Evolutionary conservation across 1,140 invertebrate genomes (phyloP).

Genomic region (Anastrepha ludens): DNA sequence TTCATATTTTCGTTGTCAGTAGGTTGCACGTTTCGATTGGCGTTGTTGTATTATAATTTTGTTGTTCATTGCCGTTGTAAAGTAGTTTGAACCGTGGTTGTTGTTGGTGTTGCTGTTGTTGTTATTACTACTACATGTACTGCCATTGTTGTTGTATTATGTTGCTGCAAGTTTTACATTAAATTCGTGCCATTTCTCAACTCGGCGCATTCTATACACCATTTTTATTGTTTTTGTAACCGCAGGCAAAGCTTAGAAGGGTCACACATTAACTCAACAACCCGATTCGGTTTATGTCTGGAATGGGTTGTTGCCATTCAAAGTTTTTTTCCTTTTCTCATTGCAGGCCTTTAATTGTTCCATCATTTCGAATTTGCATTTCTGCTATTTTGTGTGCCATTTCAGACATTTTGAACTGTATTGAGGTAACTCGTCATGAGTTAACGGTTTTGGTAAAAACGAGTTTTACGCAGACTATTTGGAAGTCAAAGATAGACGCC

Average conservation of each 20-base stretch:
- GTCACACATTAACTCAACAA: neutral
- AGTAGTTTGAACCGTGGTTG: neutral
- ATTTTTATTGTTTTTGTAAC: neutral
- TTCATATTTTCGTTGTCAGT: conserved; percentile 1
- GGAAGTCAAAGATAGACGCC: too few species aligned
- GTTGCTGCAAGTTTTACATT: conserved; percentile 39
- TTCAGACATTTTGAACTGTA: neutral
- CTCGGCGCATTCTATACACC: neutral
- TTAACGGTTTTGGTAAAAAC: neutral
- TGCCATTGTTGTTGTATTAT: neutral
- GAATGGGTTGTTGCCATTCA: neutral
- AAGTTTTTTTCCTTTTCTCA: neutral
- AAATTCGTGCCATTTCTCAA: conserved; percentile 46
- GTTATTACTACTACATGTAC: neutral
- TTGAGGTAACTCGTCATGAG: neutral
- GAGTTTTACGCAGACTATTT: too few species aligned
- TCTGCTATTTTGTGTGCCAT: neutral
- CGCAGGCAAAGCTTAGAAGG: neutral
- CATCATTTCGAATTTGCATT: neutral
- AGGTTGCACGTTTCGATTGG: conserved; percentile 36
- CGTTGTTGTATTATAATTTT: neutral
- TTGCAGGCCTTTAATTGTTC: neutral
- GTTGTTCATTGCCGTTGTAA: neutral
- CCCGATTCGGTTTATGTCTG: conserved; percentile 7
- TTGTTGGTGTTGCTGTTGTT: neutral